Percentiles rank a stretch among this genome's conserved stretches.
phyloP scores from a whole-genome alignment of 2,888 invertebrate species.

The Xanthia togata region DNA sequence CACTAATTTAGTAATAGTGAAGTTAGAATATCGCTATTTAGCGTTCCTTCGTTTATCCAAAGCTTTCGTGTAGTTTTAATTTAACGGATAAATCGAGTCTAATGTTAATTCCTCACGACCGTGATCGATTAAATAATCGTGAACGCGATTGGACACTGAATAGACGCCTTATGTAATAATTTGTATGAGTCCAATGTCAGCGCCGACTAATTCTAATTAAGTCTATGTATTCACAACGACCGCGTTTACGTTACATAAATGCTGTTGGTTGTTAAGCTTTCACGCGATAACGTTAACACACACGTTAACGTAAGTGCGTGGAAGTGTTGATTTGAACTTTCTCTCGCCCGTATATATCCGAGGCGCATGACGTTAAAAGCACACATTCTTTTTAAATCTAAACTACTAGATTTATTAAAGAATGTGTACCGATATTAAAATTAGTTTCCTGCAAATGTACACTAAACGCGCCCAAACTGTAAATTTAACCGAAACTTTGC shows the following conservation, averaged over 20 bases:
- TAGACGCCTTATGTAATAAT: constrained; percentile 77
- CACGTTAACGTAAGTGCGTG: constrained; percentile 55
- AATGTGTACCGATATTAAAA: constrained; percentile 46
- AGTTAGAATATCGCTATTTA: constrained; percentile 64
- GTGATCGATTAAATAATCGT: constrained; percentile 49
- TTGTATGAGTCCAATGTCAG: constrained; percentile 78
- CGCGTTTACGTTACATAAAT: constrained; percentile 66
- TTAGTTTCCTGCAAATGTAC: constrained; percentile 54
- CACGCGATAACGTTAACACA: constrained; percentile 60
- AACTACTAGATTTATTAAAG: constrained; percentile 32
- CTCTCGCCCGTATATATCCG: constrained; percentile 29
- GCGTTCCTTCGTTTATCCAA: constrained; percentile 65
- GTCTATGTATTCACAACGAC: constrained; percentile 74
- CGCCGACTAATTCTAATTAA: constrained; percentile 75
- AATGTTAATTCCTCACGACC: constrained; percentile 46
- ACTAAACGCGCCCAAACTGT: constrained; percentile 61
- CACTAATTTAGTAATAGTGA: constrained; percentile 60
- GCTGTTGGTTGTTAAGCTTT: constrained; percentile 56
- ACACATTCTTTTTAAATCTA: constrained; percentile 46
- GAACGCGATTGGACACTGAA: constrained; percentile 72
- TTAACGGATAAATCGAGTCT: constrained; percentile 60
- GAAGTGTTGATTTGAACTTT: constrained; percentile 64
- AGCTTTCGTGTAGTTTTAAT: constrained; percentile 65
- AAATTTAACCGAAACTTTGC: constrained; percentile 62
- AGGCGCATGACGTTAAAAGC: constrained; percentile 33